Conservation (phyloP, 2,888 invertebrate genomes). For the Netelia inedita region DNA sequence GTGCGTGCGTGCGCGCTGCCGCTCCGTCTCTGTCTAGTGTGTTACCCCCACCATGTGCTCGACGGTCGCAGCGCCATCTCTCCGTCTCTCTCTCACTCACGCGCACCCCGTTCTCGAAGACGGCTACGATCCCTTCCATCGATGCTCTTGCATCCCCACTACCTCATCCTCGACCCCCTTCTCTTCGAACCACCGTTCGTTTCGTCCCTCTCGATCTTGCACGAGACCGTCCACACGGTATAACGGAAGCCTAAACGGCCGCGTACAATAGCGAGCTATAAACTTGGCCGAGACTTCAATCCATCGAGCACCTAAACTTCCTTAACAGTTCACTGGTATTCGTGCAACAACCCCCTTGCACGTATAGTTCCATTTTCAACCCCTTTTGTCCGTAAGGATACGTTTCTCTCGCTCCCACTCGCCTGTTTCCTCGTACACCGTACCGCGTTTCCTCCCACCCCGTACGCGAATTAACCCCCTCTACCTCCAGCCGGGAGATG, state of each 20-base stretch:
- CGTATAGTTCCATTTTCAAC: conserved; percentile 21
- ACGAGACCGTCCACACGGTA: conserved; percentile 31
- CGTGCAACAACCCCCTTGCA: not conserved
- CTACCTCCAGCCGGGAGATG: not conserved
- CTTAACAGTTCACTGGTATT: not conserved
- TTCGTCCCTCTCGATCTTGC: conserved; percentile 22
- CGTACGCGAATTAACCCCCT: conserved; percentile 67
- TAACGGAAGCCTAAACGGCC: conserved; percentile 71
- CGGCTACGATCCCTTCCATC: too few species aligned
- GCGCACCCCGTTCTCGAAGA: not conserved
- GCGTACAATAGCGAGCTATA: conserved; percentile 28
- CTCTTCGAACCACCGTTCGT: too few species aligned
- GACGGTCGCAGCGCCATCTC: conserved; percentile 44
- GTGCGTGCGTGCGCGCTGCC: conserved; percentile 64
- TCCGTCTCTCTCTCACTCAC: conserved; percentile 30
- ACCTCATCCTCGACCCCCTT: not conserved
- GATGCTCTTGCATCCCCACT: not conserved
- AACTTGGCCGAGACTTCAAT: conserved; percentile 65
- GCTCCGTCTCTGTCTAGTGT: conserved; percentile 40
- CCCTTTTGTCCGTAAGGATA: conserved; percentile 36
- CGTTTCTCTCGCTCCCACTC: conserved; percentile 30
- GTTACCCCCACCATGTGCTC: conserved; percentile 37
- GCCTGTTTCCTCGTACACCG: conserved; percentile 1
- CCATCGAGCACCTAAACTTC: conserved; percentile 55
- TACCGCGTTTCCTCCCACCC: conserved; percentile 13